These are phyloP conservation scores for Drosophila anomelani DNA, from an alignment of 2,888 invertebrate genomes.

Conservation along the genomic window DNA sequence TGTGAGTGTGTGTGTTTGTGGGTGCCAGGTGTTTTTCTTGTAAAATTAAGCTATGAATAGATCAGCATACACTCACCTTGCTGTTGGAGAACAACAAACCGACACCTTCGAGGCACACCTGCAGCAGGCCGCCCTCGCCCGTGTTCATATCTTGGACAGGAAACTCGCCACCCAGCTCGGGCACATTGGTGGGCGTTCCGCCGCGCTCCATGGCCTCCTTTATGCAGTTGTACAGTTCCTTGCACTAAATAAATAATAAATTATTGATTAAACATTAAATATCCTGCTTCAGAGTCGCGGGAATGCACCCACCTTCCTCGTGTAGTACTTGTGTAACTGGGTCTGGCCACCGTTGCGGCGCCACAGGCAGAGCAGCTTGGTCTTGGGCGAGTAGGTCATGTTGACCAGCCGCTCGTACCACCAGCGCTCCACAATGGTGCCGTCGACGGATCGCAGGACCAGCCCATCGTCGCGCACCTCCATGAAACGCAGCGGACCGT, in stretches of 20 bases:
- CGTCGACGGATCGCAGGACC: conserved; percentile 92
- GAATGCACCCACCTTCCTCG: conserved; percentile 92
- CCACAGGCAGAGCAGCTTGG: conserved; percentile 98
- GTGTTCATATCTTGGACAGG: conserved; percentile 99
- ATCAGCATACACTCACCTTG: conserved; percentile 91
- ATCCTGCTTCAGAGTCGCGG: background rate
- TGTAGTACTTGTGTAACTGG: conserved; percentile 98
- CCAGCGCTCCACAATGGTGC: conserved; percentile 97
- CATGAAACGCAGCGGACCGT: conserved; percentile 94
- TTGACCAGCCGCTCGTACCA: conserved; percentile 99
- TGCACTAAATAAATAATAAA: conserved; percentile 89
- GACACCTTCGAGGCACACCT: conserved; percentile 99
- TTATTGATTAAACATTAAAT: background rate
- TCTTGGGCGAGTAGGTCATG: conserved; percentile 99
- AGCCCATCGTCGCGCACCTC: conserved; percentile 99
- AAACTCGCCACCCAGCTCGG: conserved; percentile 94
- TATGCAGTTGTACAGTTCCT: conserved; percentile 98
- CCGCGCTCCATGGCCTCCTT: conserved; percentile 99
- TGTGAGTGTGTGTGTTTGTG: conserved; percentile 22
- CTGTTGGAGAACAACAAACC: conserved; percentile 99
- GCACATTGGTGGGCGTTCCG: conserved; percentile 86
- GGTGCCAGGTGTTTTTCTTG: conserved; percentile 11
- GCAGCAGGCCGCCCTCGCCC: conserved; percentile 98
- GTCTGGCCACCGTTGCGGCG: conserved; percentile 97
- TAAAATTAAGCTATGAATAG: conserved; percentile 4